Evolutionary conservation across 2,113 vertebrate species (phyloP).

Genomic region (Cricetomys ansorgei): DNA sequence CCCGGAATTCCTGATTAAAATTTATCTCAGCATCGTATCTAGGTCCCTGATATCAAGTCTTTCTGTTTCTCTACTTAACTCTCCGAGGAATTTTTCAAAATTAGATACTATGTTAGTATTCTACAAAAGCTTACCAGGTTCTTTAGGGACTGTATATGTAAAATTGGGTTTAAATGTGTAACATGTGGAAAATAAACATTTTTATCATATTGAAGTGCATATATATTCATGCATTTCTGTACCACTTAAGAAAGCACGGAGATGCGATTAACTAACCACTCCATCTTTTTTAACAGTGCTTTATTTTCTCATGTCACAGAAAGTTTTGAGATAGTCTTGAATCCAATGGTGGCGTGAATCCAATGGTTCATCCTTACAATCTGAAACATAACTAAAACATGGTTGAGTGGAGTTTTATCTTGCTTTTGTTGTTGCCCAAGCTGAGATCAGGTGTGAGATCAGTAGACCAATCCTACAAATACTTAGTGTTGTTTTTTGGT

Average conservation of each 20-base stretch:
- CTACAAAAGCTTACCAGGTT: neutral
- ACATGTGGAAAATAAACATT: neutral
- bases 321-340: neutral
- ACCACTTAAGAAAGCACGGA: neutral
- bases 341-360: neutral
- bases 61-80: neutral
- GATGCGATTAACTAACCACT: neutral
- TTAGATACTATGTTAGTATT: neutral
- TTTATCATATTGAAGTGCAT: neutral
- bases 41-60: neutral
- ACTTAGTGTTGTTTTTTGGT: neutral
- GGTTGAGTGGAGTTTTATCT: neutral
- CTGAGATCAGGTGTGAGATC: neutral
- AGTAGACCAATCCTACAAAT: neutral
- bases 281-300: neutral
- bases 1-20: neutral
- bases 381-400: neutral
- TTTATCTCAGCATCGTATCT: neutral
- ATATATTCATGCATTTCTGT: neutral
- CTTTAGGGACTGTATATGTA: neutral
- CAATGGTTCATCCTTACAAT: neutral
- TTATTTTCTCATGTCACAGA: neutral
- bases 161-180: conserved; percentile 22
- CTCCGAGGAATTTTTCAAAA: neutral
- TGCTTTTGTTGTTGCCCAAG: neutral